Evolutionary conservation across 2,797 vertebrate species (phyloP).

Genomic region (Coccyzus lansbergi): DNA sequence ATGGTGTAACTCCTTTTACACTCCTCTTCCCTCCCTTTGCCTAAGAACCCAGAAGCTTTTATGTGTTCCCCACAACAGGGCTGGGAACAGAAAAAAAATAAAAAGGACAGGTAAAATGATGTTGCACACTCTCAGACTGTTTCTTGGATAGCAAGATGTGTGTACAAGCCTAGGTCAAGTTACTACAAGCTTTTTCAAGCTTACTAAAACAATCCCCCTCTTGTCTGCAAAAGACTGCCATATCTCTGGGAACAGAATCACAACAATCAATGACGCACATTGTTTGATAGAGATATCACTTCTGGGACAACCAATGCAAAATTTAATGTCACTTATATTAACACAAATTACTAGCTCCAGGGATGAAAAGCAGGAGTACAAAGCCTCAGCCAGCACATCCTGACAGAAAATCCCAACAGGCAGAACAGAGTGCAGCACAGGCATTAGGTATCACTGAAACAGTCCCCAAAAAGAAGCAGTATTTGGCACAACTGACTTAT

Average conservation of each 20-base stretch:
- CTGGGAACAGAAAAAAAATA: background rate
- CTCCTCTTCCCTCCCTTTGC: background rate
- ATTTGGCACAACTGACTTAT: background rate
- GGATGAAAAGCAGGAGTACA: background rate
- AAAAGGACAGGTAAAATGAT: background rate
- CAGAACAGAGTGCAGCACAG: background rate
- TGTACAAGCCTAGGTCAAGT: background rate
- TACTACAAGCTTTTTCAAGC: background rate
- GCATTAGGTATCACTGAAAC: background rate
- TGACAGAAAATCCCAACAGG: background rate
- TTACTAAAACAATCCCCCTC: background rate
- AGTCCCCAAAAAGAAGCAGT: background rate
- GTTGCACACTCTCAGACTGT: background rate
- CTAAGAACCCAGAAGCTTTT: background rate
- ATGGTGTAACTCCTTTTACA: background rate
- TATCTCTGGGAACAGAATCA: background rate
- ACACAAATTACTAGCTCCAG: background rate
- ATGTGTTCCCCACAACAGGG: background rate
- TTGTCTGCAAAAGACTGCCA: background rate
- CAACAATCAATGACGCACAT: fast-evolving
- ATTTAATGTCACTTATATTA: background rate
- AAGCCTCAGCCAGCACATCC: background rate
- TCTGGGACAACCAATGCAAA: background rate
- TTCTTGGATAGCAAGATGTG: background rate
- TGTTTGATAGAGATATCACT: background rate